Conservation (phyloP, 2,888 invertebrate genomes). For the Lasioglossum figueresi region DNA sequence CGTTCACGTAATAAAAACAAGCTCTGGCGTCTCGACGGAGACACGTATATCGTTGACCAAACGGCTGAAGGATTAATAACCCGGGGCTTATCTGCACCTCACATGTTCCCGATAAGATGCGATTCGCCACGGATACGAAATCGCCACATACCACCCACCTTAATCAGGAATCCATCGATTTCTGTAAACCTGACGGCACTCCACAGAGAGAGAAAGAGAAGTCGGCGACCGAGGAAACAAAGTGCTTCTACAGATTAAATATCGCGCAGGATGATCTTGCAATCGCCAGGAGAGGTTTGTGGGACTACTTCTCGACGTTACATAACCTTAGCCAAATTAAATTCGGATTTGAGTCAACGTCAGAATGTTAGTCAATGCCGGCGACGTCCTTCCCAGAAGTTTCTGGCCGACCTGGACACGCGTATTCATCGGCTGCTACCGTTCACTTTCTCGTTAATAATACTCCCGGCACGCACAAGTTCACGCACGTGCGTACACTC, state of each 20-base stretch:
- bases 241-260: not conserved
- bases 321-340: not conserved
- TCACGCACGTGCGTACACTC: constrained; percentile 54
- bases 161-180: not conserved
- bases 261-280: not conserved
- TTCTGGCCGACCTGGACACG: constrained; percentile 30
- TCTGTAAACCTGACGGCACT: not conserved
- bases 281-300: not conserved
- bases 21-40: not conserved
- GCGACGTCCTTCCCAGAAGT: constrained; percentile 61
- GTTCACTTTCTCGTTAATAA: constrained; percentile 61
- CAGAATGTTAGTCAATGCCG: not conserved
- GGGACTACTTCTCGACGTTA: not conserved
- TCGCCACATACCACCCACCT: not conserved
- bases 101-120: constrained; percentile 4
- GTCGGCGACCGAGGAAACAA: not conserved
- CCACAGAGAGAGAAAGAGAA: not conserved
- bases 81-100: not conserved
- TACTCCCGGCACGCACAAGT: constrained; percentile 18
- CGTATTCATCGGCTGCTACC: constrained; percentile 36
- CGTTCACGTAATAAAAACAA: constrained; percentile 5
- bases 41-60: constrained; percentile 4
- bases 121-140: constrained; percentile 1
- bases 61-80: constrained; percentile 23
- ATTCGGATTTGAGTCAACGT: not conserved